phyloP scores from a whole-genome alignment of 2,888 invertebrate genomes.

The Imbricaverruca yamaguchii region DNA sequence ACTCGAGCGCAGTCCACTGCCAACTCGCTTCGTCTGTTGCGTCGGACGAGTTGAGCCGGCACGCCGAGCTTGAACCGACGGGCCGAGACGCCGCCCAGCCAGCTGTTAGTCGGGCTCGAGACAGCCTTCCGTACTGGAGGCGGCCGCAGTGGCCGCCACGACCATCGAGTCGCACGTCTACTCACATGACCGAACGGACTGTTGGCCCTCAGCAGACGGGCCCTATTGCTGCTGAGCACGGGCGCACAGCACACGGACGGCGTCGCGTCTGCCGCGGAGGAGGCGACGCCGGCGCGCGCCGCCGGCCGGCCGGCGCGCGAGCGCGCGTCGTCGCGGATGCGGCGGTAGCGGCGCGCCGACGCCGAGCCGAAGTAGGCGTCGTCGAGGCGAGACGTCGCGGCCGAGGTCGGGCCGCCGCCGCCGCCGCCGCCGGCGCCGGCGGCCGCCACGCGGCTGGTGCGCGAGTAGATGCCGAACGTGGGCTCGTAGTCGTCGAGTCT shows the following conservation, averaged over 20 bases:
- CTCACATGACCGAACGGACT: slow-evolving; percentile 6
- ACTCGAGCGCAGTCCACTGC: too few species aligned
- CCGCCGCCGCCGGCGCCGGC: not conserved
- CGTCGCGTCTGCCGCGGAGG: not conserved
- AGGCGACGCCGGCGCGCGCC: not conserved
- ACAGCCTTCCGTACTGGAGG: too few species aligned
- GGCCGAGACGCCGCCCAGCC: too few species aligned
- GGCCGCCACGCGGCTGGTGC: too few species aligned
- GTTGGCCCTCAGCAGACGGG: not conserved
- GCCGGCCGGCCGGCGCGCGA: not conserved
- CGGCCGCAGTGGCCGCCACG: too few species aligned
- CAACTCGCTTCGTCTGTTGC: too few species aligned
- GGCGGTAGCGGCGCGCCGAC: slow-evolving; percentile 13
- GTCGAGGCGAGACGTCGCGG: not conserved
- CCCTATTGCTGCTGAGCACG: not conserved
- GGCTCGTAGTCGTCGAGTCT: slow-evolving; percentile 12
- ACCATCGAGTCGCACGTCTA: not conserved
- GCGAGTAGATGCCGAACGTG: slow-evolving; percentile 13
- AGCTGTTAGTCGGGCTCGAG: too few species aligned
- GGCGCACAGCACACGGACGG: slow-evolving; percentile 11
- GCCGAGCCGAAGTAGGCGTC: slow-evolving; percentile 8
- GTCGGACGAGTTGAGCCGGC: too few species aligned
- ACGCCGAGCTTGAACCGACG: too few species aligned
- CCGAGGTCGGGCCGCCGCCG: not conserved
- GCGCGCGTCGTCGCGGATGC: slow-evolving; percentile 9